Conservation (phyloP, 2,888 invertebrate genomes). For the Cephonodes hylas region DNA sequence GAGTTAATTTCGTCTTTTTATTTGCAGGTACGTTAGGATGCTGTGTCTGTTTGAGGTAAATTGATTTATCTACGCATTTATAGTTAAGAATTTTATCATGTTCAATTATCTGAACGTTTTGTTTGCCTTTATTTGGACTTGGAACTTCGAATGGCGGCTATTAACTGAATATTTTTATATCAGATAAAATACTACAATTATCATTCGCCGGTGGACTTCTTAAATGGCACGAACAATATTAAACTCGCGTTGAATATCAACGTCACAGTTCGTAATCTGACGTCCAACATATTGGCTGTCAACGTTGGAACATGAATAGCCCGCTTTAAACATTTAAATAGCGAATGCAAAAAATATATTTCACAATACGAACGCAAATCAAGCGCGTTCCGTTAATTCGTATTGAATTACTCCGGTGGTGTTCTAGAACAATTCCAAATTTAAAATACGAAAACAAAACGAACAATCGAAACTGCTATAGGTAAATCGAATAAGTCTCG, state of each 20-base stretch:
- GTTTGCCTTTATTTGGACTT: not conserved
- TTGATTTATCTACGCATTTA: slow-evolving; percentile 13
- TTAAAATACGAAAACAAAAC: slow-evolving; percentile 30
- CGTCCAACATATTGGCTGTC: not conserved
- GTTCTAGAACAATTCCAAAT: slow-evolving; percentile 58
- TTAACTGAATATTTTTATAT: not conserved
- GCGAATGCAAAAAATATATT: slow-evolving; percentile 18
- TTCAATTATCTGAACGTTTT: not conserved
- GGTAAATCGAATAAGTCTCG: slow-evolving; percentile 55
- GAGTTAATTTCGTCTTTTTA: slow-evolving; percentile 36
- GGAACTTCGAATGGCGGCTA: not conserved
- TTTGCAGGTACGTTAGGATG: slow-evolving; percentile 69
- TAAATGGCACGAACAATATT: not conserved
- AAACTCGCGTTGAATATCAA: not conserved
- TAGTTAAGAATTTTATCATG: not conserved
- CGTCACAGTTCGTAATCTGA: not conserved
- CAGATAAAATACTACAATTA: not conserved
- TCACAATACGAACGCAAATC: slow-evolving; percentile 43
- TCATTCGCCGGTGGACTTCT: not conserved
- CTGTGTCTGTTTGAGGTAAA: slow-evolving; percentile 64
- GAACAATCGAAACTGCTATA: slow-evolving; percentile 11
- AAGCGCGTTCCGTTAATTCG: slow-evolving; percentile 71
- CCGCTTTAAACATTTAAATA: slow-evolving; percentile 19
- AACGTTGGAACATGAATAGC: not conserved
- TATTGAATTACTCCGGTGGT: slow-evolving; percentile 72